Base-by-base conservation (phyloP, 2,888 invertebrate species). In the Mystacides longicornis region DNA sequence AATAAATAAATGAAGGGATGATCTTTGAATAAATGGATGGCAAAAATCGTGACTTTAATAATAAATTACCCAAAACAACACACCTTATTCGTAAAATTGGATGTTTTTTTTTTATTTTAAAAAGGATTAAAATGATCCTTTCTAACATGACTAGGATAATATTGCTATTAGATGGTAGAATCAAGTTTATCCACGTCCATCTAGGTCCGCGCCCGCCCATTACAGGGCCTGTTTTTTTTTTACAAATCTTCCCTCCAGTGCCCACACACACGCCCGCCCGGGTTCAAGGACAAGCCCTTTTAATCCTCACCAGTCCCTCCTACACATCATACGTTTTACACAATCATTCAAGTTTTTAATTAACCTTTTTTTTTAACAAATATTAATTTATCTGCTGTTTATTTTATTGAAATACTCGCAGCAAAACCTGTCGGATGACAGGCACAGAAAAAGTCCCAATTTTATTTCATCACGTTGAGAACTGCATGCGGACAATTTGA, bases 241-340 rank as follows among this genome's bases (percentile, higher is more conserved):
- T 37, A 37, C 37, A 37, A n/a, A 37, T 37, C 37, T 37, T 37
- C n/a, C 37, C n/a, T n/a, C 37, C 37, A 37, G 16, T 37, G 37
- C 37, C 37, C 37, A 37, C 37, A 37, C 37, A 27, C 27, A 37
- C 37, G 16, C n/a, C n/a, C n/a, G n/a, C n/a, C n/a, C 37, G 37
- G 37, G 37, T 37, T 37, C 37, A 37, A 37, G 37, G 37, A 14
- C 37, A 37, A 37, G 14, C n/a, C n/a, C 14, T 27, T 27, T 27
- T 27, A 27, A 5, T 27, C 27, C n/a, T n/a, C n/a, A n/a, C 11
- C 5, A 11, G 27, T 27, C 27, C 27, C 27, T 27, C 27, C 27
- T 27, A 27, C n/a, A n/a, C n/a, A n/a, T n/a, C n/a, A n/a, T n/a
- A n/a, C n/a, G n/a, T n/a, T n/a, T n/a, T n/a, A n/a, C n/a, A n/a